Evolutionary conservation across 1,140 invertebrate species (phyloP).

Genomic region (Nymphalis io): DNA sequence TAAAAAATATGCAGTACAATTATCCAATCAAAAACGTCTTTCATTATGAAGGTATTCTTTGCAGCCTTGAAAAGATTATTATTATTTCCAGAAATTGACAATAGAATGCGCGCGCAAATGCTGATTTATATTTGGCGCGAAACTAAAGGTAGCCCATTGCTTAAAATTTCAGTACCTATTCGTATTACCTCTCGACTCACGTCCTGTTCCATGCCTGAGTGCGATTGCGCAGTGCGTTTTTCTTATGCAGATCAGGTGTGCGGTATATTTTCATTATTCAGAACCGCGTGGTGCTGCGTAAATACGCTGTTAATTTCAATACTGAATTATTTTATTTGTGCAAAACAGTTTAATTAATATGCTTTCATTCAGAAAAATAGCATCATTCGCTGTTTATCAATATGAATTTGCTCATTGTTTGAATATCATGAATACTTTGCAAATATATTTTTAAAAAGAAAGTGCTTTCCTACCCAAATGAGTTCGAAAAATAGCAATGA

Average conservation of each 20-base stretch:
- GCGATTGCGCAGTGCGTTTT: slow-evolving; percentile 46
- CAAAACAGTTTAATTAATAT: not conserved
- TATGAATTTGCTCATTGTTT: not conserved
- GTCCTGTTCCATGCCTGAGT: slow-evolving; percentile 8
- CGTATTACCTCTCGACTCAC: slow-evolving; percentile 29
- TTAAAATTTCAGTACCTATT: slow-evolving; percentile 31
- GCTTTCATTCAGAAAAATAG: not conserved
- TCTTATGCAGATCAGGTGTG: slow-evolving; percentile 42
- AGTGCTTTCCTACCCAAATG: slow-evolving; percentile 51
- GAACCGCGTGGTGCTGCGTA: slow-evolving; percentile 35
- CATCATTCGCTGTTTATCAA: not conserved
- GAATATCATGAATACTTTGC: slow-evolving; percentile 20
- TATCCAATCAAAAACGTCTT: slow-evolving; percentile 24
- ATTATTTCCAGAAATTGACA: slow-evolving; percentile 35
- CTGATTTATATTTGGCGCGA: slow-evolving; percentile 44
- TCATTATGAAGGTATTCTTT: no score
- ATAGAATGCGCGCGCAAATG: slow-evolving; percentile 36
- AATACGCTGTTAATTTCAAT: not conserved
- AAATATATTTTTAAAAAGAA: slow-evolving; percentile 12
- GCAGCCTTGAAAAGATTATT: not conserved
- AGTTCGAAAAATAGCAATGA: slow-evolving; percentile 66
- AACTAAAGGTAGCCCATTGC: slow-evolving; percentile 30
- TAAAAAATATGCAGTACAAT: not conserved
- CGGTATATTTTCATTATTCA: slow-evolving; percentile 31
- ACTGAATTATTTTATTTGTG: not conserved